A percentile compares a stretch with the other conserved stretches of the same genome.
These are phyloP conservation scores for Oxyruncus cristatus DNA, from an alignment of 2,113 vertebrate species.

Conservation along the genomic window DNA sequence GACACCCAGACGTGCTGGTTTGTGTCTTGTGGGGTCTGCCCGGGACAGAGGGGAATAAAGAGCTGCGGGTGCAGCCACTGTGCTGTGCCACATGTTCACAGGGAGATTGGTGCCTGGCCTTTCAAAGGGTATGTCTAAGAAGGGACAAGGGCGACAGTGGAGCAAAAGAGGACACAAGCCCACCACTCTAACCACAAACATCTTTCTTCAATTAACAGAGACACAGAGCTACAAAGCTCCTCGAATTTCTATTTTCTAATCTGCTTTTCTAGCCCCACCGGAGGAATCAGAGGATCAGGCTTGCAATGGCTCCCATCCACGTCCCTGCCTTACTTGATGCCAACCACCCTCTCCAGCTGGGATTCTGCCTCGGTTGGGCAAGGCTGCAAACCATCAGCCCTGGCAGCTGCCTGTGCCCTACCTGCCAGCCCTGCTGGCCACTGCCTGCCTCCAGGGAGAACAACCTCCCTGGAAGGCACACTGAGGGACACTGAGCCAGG, in stretches of 20 bases:
- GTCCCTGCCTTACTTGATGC: background rate
- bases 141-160: rapidly evolving
- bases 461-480: background rate
- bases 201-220: background rate
- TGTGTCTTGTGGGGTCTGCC: background rate
- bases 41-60: rapidly evolving
- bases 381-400: background rate
- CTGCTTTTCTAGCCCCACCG: background rate
- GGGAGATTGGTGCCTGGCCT: rapidly evolving
- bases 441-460: background rate
- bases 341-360: background rate
- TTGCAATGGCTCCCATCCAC: rapidly evolving
- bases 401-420: background rate
- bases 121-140: background rate
- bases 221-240: background rate
- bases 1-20: too few species aligned
- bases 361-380: background rate
- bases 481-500: rapidly evolving
- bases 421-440: background rate
- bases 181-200: background rate
- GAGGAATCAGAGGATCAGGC: background rate
- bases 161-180: background rate
- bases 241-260: background rate
- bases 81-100: rapidly evolving
- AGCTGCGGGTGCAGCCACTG: background rate